phyloP scores from a whole-genome alignment of 2,113 vertebrate genomes.

The Poecile atricapillus region DNA sequence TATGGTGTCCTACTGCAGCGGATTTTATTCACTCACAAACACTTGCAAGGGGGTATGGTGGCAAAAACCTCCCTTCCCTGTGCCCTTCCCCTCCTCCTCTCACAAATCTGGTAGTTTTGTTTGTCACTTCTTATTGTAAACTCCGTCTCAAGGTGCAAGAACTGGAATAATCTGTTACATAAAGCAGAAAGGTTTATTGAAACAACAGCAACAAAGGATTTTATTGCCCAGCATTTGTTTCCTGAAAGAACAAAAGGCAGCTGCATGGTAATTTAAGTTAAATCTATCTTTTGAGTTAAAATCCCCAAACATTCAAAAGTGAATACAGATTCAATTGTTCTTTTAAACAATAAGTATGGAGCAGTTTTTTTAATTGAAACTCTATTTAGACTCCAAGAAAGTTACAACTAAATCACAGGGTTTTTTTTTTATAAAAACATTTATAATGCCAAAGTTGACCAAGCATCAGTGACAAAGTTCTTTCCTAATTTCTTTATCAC shows the following conservation, averaged over 20 bases:
- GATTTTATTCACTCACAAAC: background rate
- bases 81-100: background rate
- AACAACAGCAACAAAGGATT: background rate
- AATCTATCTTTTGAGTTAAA: background rate
- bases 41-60: background rate
- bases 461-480: background rate
- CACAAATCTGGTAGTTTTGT: background rate
- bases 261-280: background rate
- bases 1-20: background rate
- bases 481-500: constrained; percentile 7
- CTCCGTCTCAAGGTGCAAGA: background rate
- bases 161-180: background rate
- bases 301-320: background rate
- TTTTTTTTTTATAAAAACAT: background rate
- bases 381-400: background rate
- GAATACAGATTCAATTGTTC: background rate
- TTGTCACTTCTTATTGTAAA: background rate
- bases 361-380: background rate
- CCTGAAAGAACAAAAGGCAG: background rate
- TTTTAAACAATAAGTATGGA: background rate
- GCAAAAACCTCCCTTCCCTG: background rate
- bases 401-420: background rate
- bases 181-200: background rate
- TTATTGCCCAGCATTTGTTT: background rate
- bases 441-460: background rate